Conservation (phyloP, 2,888 invertebrate genomes). For the Agelastica alni region DNA sequence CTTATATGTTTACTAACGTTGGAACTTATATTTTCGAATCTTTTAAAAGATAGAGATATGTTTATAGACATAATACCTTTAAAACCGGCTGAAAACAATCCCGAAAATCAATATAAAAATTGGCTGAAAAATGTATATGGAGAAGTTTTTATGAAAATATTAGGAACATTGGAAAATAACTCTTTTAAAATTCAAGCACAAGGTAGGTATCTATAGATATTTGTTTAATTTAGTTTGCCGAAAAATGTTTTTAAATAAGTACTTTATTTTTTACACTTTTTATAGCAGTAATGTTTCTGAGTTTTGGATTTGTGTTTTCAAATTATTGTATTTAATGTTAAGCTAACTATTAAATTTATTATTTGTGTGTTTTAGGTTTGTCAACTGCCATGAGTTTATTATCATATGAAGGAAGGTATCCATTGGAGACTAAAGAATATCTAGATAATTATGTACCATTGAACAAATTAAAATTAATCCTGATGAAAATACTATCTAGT, state of each 20-base stretch:
- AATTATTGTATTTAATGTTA: too few relatives aligned
- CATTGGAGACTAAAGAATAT: slow-evolving; percentile 60
- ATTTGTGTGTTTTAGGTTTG: slow-evolving; percentile 58
- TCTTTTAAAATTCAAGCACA: slow-evolving; percentile 52
- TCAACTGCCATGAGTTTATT: slow-evolving; percentile 75
- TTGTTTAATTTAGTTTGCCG: too few relatives aligned
- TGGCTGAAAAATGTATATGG: slow-evolving; percentile 76
- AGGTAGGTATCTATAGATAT: slow-evolving; percentile 49
- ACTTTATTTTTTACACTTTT: too few relatives aligned
- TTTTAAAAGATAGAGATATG: slow-evolving; percentile 70
- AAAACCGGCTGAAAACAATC: slow-evolving; percentile 62
- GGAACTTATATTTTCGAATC: slow-evolving; percentile 72
- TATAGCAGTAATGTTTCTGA: too few relatives aligned
- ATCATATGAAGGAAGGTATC: slow-evolving; percentile 71
- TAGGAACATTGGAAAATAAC: slow-evolving; percentile 60
- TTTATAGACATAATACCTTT: slow-evolving; percentile 64
- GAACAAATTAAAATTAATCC: slow-evolving; percentile 67
- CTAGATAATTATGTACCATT: slow-evolving; percentile 68
- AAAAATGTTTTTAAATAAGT: too few relatives aligned
- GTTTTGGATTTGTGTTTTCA: too few relatives aligned
- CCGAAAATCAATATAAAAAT: slow-evolving; percentile 66
- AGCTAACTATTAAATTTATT: not conserved
- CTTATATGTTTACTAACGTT: slow-evolving; percentile 68
- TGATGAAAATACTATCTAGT: slow-evolving; percentile 67
- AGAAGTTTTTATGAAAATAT: slow-evolving; percentile 63